Evolutionary conservation across 2,797 vertebrate species (phyloP).

Genomic region (Poecilia gillii): DNA sequence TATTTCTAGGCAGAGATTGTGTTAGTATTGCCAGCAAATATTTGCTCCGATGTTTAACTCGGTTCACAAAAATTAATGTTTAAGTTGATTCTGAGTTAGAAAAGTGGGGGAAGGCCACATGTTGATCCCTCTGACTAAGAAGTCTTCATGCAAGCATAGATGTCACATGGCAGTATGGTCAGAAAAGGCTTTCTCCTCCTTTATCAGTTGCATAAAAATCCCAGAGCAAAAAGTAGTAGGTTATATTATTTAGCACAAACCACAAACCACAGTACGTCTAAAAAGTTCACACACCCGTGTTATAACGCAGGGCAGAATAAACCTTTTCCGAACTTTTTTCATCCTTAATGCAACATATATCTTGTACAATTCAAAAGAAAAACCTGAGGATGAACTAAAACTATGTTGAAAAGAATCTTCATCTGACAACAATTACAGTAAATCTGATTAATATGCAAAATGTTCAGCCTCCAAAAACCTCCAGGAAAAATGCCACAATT

Average conservation of each 20-base stretch:
- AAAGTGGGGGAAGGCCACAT: slow-evolving; percentile 63
- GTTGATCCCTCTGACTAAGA: slow-evolving; percentile 28
- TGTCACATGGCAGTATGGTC: slow-evolving; percentile 49
- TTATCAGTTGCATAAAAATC: slow-evolving; percentile 27
- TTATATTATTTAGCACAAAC: slow-evolving; percentile 2
- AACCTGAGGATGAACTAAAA: too few species aligned
- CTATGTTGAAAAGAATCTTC: too few species aligned
- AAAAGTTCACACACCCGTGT: not conserved
- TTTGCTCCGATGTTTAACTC: slow-evolving; percentile 38
- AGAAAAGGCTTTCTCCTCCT: slow-evolving; percentile 63
- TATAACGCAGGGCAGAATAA: not conserved
- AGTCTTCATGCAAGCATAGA: slow-evolving; percentile 49
- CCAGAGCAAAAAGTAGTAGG: slow-evolving; percentile 12
- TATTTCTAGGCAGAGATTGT: not conserved
- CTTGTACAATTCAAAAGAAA: not conserved
- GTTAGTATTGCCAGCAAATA: slow-evolving; percentile 37
- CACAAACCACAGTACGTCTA: not conserved
- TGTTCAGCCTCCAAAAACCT: not conserved
- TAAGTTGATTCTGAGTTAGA: slow-evolving; percentile 35
- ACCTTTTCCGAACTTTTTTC: not conserved
- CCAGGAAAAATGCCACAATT: not conserved
- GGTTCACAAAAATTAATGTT: slow-evolving; percentile 37
- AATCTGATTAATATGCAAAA: not conserved
- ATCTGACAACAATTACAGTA: not conserved
- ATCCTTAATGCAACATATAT: not conserved